phyloP scores from a whole-genome alignment of 2,797 vertebrate species.

The Lemur catta region DNA sequence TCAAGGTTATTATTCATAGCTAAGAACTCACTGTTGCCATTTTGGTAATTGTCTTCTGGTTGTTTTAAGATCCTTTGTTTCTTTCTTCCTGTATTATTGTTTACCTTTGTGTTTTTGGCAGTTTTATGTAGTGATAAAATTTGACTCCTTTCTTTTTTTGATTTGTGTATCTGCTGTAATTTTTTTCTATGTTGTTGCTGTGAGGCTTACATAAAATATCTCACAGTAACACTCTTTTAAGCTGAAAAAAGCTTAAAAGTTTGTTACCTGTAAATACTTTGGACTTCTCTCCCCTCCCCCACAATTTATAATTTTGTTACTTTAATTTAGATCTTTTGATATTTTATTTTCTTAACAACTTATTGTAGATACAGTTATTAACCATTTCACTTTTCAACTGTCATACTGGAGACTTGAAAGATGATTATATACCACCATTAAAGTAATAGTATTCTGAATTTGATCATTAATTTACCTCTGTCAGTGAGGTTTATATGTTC shows the following conservation, averaged over 20 bases:
- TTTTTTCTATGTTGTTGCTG: not conserved
- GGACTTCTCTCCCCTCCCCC: no score
- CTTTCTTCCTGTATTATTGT: not conserved
- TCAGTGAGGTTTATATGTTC: no score
- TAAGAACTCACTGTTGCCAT: not conserved
- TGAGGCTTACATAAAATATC: not conserved
- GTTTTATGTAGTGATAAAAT: not conserved
- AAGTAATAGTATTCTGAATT: no score
- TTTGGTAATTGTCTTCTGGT: not conserved
- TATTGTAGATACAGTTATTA: no score
- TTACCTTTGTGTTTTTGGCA: not conserved
- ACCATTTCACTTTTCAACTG: no score
- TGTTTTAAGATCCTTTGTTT: not conserved
- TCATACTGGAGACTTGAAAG: no score
- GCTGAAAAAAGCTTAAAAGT: not conserved
- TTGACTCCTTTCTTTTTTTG: not conserved
- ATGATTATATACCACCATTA: no score
- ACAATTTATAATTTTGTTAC: no score
- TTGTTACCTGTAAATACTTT: no score
- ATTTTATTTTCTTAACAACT: no score
- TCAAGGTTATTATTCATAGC: not conserved
- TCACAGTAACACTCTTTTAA: not conserved
- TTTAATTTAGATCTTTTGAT: no score
- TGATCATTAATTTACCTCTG: no score
- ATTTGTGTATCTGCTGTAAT: not conserved